Conservation (phyloP, 2,113 vertebrate species). For the Epinephelus moara region DNA sequence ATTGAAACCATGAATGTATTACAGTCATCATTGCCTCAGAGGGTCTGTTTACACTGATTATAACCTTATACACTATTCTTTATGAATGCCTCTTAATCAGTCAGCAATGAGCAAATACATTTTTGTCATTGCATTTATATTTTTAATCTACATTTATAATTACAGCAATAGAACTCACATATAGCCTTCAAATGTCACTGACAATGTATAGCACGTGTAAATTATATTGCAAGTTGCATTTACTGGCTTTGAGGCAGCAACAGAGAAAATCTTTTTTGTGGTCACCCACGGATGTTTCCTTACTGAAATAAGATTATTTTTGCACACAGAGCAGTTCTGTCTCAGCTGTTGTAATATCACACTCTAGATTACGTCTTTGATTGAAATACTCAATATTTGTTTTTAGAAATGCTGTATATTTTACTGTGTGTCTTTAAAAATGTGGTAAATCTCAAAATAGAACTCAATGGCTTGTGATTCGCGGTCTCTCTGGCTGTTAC, state of each 20-base stretch:
- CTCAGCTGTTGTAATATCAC: slow-evolving; percentile 1
- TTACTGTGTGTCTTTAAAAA: slow-evolving; percentile 16
- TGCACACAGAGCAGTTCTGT: not conserved
- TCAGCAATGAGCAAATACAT: not conserved
- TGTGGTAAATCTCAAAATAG: slow-evolving; percentile 55
- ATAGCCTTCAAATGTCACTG: not conserved
- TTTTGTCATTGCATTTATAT: not conserved
- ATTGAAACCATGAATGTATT: slow-evolving; percentile 58
- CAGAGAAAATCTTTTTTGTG: not conserved
- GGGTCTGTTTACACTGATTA: slow-evolving; percentile 40
- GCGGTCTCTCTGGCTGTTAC: slow-evolving; percentile 39
- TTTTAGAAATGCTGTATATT: not conserved
- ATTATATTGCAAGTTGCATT: not conserved
- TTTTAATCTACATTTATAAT: not conserved
- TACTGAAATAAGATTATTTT: not conserved
- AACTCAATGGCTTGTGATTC: slow-evolving; percentile 32
- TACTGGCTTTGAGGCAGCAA: not conserved
- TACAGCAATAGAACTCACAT: not conserved
- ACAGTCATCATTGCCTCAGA: slow-evolving; percentile 22
- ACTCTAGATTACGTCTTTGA: not conserved
- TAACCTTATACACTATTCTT: slow-evolving; percentile 18
- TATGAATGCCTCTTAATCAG: slow-evolving; percentile 4
- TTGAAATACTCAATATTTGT: slow-evolving; percentile 13
- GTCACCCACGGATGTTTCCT: not conserved
- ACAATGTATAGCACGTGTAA: not conserved